Evolutionary conservation across 1,140 invertebrate genomes (phyloP).

Genomic region (Theocolax elegans): DNA sequence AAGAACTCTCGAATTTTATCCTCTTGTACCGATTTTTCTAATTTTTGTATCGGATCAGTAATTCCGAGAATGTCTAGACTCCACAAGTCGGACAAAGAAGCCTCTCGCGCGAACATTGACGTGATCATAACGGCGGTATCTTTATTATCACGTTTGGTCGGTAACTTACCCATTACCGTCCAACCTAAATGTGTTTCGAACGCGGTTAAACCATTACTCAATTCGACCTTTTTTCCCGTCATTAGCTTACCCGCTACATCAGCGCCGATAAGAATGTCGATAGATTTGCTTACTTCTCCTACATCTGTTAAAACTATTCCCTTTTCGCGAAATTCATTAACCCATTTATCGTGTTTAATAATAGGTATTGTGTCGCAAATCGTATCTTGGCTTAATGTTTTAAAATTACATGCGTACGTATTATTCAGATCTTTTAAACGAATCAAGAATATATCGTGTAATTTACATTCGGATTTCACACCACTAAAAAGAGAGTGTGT

Average conservation of each 20-base stretch:
- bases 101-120: slow-evolving; percentile 31
- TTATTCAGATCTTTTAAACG: slow-evolving; percentile 36
- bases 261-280: slow-evolving; percentile 49
- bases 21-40: slow-evolving; percentile 39
- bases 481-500: slow-evolving; percentile 43
- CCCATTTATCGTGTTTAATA: slow-evolving; percentile 29
- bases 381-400: slow-evolving; percentile 30
- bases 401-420: slow-evolving; percentile 43
- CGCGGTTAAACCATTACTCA: slow-evolving; percentile 51
- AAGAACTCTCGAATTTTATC: slow-evolving; percentile 50
- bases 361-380: slow-evolving; percentile 42
- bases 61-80: slow-evolving; percentile 58
- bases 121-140: slow-evolving; percentile 25
- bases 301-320: slow-evolving; percentile 40
- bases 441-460: slow-evolving; percentile 39
- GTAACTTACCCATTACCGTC: slow-evolving; percentile 48
- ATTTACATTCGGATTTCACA: background rate
- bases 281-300: slow-evolving; percentile 28
- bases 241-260: slow-evolving; percentile 52
- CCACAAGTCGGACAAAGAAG: slow-evolving; percentile 61
- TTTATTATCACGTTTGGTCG: too few species aligned
- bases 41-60: slow-evolving; percentile 50
- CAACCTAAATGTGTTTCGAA: slow-evolving; percentile 57
- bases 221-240: slow-evolving; percentile 47
- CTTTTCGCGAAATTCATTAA: slow-evolving; percentile 31